Evolutionary conservation across 2,113 vertebrate species (phyloP), one percentile per base, ranked within the genome.

Genomic region (Pluvianellus socialis): DNA sequence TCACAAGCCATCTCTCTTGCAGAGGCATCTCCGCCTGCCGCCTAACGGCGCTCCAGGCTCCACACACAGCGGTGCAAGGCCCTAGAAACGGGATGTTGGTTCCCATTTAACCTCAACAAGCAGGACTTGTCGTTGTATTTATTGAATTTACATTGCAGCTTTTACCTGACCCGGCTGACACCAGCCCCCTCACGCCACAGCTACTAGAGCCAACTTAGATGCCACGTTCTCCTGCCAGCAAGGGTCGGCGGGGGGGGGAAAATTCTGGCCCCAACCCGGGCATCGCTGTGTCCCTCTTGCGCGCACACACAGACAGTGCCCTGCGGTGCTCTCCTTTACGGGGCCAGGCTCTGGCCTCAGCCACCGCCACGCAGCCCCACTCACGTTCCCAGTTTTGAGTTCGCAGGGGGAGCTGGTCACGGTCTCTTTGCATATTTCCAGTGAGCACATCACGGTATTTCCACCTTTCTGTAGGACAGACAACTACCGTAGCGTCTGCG

Each of bases 171-270:
- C 59, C 7, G 12, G 44, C 42, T 26, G 53, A 28, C 24, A 44
- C 26, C 27, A 24, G 10, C 33, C 71, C 5, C 0, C 3, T 10
- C 8, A 1, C 77, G 62, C 28, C 66, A 14, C n/a, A 53, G 56
- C 73, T 17, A 9, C 62, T 0, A 20, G 32, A 49, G 67, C 26
- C 72, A 71, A 3, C 56, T 26, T 0, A 28, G 59, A 10, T 30
- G 40, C 63, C 61, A n/a, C 1, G 1, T 42, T 20, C 75, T 32
- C 6, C 65, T 4, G 9, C 0, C 4, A 76, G 44, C 35, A 16
- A 49, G 67, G 38, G 38, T 38, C 38, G 9, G 38, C 7, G 38
- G 38, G 40, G 38, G 38, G 38, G 38, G 40, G 12, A 15, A 75
- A 6, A 26, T 8, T 27, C 65, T 14, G 32, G 30, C 47, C 40